Percentiles rank a stretch among this genome's conserved stretches.
phyloP scores from a whole-genome alignment of 2,113 vertebrate genomes.

The Apistogramma diplotaenia region DNA sequence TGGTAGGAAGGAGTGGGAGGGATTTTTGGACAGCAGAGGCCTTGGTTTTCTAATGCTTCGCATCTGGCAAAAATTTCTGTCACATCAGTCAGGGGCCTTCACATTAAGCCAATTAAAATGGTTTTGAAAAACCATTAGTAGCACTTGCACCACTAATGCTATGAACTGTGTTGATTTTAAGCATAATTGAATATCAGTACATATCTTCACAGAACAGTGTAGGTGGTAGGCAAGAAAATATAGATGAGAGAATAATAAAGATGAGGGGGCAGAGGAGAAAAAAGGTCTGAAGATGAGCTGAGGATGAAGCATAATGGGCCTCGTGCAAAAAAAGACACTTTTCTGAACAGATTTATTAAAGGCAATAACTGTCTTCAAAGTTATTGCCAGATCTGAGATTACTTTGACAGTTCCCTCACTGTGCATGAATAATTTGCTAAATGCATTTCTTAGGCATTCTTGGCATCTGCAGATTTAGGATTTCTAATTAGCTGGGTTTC shows the following conservation, averaged over 20 bases:
- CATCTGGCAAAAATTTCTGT: not conserved
- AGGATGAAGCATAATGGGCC: not conserved
- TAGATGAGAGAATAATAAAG: not conserved
- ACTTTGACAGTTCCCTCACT: not conserved
- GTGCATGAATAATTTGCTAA: not conserved
- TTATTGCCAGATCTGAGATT: not conserved
- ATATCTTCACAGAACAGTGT: not conserved
- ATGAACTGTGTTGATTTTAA: not conserved
- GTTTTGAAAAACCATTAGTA: not conserved
- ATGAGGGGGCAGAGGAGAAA: not conserved
- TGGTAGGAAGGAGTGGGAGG: not conserved
- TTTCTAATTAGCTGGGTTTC: not conserved
- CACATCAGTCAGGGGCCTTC: not conserved
- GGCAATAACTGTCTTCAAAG: not conserved
- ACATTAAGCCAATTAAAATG: not conserved
- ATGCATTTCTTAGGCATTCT: not conserved
- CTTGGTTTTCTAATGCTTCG: not conserved
- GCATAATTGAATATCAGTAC: not conserved
- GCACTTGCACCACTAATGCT: not conserved
- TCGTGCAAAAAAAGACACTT: not conserved
- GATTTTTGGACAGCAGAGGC: not conserved
- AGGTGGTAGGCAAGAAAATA: not conserved
- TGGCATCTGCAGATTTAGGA: not conserved
- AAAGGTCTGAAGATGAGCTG: rapidly evolving
- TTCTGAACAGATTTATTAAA: not conserved